Evolutionary conservation across 2,797 vertebrate species (phyloP).

Genomic region (Leuciscus waleckii): DNA sequence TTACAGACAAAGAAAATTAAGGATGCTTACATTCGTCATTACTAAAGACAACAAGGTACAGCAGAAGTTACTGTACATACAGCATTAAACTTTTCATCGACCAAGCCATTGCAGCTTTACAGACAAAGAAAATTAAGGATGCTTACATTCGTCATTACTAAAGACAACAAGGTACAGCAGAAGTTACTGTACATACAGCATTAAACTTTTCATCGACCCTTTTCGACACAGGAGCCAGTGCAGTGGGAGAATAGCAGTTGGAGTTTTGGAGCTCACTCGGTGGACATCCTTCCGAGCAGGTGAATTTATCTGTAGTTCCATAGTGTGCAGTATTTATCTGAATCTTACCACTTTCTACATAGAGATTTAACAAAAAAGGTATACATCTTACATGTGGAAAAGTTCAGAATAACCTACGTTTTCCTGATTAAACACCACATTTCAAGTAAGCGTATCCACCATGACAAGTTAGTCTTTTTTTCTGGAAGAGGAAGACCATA

Average conservation of each 20-base stretch:
- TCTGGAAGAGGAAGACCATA: conserved; percentile 18
- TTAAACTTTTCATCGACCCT: background rate
- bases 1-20: background rate
- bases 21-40: background rate
- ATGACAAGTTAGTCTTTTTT: conserved; percentile 35
- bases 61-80: background rate
- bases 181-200: background rate
- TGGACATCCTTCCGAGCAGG: conserved; percentile 37
- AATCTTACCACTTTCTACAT: conserved; percentile 16
- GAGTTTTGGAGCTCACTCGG: background rate
- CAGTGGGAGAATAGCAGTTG: conserved; percentile 8
- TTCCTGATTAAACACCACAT: conserved; percentile 42
- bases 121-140: fast-evolving
- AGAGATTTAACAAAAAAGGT: background rate
- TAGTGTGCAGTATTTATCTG: conserved; percentile 34
- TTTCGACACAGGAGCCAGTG: background rate
- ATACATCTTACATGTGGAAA: background rate
- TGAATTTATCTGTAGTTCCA: conserved; percentile 38
- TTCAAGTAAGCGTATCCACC: background rate
- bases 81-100: background rate
- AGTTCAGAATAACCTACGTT: background rate
- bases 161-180: background rate
- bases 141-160: background rate
- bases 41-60: background rate
- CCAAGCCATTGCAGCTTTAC: conserved; percentile 67